A percentile compares a stretch with the other conserved stretches of the same genome.
Evolutionary conservation across 2,797 vertebrate species (phyloP).

Genomic region (Helostoma temminkii): DNA sequence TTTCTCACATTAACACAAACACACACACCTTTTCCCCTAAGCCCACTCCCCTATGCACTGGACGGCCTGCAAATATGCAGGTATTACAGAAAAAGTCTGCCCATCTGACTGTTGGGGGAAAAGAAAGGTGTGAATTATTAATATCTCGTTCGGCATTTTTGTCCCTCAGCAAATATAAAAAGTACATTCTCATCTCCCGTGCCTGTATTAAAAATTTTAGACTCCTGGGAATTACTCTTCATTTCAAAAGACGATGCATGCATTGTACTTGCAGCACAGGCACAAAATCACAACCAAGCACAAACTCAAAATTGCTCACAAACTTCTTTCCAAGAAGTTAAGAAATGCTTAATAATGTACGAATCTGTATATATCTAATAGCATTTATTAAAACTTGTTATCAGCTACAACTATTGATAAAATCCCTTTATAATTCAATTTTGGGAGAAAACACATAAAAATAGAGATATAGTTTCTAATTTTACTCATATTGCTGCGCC

Average conservation of each 20-base stretch:
- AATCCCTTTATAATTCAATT: not conserved
- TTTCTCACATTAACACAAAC: conserved; percentile 16
- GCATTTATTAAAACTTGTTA: conserved; percentile 20
- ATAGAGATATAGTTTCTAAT: conserved; percentile 5
- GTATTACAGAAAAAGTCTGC: conserved; percentile 79
- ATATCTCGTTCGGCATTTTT: conserved; percentile 75
- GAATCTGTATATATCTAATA: conserved; percentile 5
- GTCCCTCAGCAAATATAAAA: conserved; percentile 80
- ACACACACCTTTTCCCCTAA: conserved; percentile 66
- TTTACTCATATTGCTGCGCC: conserved; percentile 14
- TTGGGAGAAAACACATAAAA: not conserved
- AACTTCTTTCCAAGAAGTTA: conserved; percentile 17
- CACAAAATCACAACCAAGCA: conserved; percentile 40
- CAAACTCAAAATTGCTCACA: conserved; percentile 23
- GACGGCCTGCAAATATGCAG: conserved; percentile 81
- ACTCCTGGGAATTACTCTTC: conserved; percentile 42
- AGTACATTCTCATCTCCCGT: conserved; percentile 68
- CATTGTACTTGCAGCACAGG: conserved; percentile 30
- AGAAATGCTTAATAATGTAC: conserved; percentile 17
- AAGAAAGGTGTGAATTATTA: conserved; percentile 79
- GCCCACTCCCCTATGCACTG: conserved; percentile 73
- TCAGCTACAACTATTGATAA: conserved; percentile 7
- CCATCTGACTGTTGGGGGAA: conserved; percentile 63
- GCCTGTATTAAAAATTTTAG: conserved; percentile 50
- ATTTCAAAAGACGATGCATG: conserved; percentile 49